These are phyloP conservation scores for Drosophila lutescens DNA, from an alignment of 2,888 invertebrate genomes.

Conservation along the genomic window DNA sequence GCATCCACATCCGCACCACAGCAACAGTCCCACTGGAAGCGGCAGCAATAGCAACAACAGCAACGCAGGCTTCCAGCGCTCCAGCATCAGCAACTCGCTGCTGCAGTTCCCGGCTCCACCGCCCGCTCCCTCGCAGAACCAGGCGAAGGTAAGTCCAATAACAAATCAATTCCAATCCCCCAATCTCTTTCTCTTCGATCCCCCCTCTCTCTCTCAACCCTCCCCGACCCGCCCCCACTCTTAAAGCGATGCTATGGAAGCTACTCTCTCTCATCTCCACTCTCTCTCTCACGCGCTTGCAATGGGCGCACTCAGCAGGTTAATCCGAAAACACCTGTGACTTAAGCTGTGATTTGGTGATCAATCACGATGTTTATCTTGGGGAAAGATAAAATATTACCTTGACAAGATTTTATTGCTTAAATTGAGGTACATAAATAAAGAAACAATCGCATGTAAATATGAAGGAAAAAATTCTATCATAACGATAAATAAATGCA, in stretches of 20 bases:
- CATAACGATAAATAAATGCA: no score
- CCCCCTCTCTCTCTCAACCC: background rate
- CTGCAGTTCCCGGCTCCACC: conserved; percentile 59
- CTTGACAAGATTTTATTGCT: background rate
- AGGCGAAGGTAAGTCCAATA: conserved; percentile 64
- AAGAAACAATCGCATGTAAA: no score
- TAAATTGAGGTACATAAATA: background rate
- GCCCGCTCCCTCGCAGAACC: conserved; percentile 44
- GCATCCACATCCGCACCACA: conserved; percentile 29
- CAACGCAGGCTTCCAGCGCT: conserved; percentile 54
- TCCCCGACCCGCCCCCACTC: background rate
- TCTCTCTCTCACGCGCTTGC: conserved; percentile 24
- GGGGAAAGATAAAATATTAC: background rate
- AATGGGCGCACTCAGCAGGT: conserved; percentile 31
- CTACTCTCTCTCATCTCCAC: conserved; percentile 5
- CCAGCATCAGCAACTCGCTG: conserved; percentile 65
- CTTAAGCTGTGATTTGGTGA: conserved; percentile 9
- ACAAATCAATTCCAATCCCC: conserved; percentile 28
- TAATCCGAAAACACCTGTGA: background rate
- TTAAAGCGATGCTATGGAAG: conserved; percentile 36
- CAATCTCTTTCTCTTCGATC: conserved; percentile 18
- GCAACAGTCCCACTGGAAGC: conserved; percentile 46
- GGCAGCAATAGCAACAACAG: conserved; percentile 45
- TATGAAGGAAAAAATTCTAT: no score
- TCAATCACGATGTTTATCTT: conserved; percentile 1